Evolutionary conservation across 2,888 invertebrate species (phyloP).

Genomic region (Xestia xanthographa): DNA sequence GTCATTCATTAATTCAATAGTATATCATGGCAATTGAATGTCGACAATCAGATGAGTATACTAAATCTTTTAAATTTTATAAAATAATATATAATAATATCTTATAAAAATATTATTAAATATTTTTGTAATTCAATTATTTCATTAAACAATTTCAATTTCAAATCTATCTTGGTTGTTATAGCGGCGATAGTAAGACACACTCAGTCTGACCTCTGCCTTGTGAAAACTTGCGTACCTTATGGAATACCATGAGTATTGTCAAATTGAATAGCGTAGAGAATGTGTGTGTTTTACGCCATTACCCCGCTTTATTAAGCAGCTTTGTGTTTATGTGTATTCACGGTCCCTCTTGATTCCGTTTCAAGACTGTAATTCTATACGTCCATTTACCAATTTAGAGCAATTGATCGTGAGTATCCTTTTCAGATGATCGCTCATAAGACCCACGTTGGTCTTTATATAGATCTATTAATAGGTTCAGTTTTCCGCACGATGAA

Average conservation of each 20-base stretch:
- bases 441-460: neutral
- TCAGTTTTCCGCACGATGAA: neutral
- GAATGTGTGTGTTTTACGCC: neutral
- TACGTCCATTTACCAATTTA: neutral
- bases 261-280: neutral
- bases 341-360: neutral
- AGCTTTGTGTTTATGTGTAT: neutral
- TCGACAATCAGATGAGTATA: too few relatives aligned
- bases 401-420: neutral
- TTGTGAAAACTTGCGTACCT: too few relatives aligned
- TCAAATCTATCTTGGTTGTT: neutral
- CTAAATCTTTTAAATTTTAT: too few relatives aligned
- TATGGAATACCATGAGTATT: neutral
- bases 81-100: too few relatives aligned
- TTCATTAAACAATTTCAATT: too few relatives aligned
- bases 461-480: neutral
- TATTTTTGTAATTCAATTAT: too few relatives aligned
- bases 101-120: too few relatives aligned
- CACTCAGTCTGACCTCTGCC: too few relatives aligned
- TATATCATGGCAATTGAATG: too few relatives aligned
- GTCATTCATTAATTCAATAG: neutral
- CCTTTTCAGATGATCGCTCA: neutral
- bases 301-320: neutral
- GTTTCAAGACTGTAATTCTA: neutral
- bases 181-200: neutral